Evolutionary conservation across 2,797 vertebrate species (phyloP).

Genomic region (Phoeniculus purpureus): DNA sequence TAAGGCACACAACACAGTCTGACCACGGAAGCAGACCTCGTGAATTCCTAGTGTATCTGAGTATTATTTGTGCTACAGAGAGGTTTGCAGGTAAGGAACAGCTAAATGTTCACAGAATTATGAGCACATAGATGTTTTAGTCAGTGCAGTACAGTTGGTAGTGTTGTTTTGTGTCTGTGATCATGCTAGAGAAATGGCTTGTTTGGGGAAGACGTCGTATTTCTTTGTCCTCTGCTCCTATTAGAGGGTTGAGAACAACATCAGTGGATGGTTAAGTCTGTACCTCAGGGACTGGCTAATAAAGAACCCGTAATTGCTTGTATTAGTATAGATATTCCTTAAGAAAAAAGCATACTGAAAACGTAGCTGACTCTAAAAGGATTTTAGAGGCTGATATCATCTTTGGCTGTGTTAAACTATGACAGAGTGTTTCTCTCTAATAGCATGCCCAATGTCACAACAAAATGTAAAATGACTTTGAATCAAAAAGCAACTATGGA

Average conservation of each 20-base stretch:
- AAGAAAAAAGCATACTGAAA: conserved; percentile 42
- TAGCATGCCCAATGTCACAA: not conserved
- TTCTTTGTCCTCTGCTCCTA: not conserved
- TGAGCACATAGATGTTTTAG: not conserved
- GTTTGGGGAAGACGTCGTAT: not conserved
- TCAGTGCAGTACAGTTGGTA: not conserved
- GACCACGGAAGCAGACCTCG: not conserved
- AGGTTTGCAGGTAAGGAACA: not conserved
- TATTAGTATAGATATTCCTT: not conserved
- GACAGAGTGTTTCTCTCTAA: conserved; percentile 22
- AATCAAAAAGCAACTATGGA: conserved; percentile 15
- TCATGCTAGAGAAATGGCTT: not conserved
- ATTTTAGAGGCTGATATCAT: conserved; percentile 35
- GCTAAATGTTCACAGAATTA: not conserved
- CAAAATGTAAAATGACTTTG: conserved; percentile 16
- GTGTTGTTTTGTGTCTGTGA: not conserved
- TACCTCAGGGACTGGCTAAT: not conserved
- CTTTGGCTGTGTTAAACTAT: conserved; percentile 28
- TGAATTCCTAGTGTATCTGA: not conserved
- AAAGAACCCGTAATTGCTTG: conserved; percentile 27
- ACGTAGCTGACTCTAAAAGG: conserved; percentile 30
- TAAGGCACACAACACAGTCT: not conserved
- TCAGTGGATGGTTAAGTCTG: not conserved
- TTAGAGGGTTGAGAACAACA: not conserved
- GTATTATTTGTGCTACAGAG: not conserved